phyloP scores from a whole-genome alignment of 1,140 invertebrate genomes.

The Tetragnatha versicolor region DNA sequence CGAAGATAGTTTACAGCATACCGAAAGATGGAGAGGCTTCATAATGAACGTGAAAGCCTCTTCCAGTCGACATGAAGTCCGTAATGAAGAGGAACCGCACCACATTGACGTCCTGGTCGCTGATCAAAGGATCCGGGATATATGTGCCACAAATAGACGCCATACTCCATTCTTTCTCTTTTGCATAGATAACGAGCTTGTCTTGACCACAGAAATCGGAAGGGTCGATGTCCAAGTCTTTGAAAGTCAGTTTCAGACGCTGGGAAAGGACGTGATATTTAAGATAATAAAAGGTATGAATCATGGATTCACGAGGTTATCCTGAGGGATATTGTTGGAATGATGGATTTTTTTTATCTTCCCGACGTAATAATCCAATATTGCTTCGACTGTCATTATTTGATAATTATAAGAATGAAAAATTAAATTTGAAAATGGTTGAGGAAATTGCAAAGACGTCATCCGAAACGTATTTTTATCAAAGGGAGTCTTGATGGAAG shows the following conservation, averaged over 20 bases:
- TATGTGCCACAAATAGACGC: not conserved
- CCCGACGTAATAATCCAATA: too few species aligned
- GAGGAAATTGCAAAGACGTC: too few species aligned
- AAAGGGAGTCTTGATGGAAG: too few species aligned
- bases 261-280: not conserved
- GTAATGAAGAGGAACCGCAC: not conserved
- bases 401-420: too few species aligned
- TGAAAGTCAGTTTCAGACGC: conserved; percentile 15
- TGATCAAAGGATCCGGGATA: not conserved
- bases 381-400: too few species aligned
- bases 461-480: too few species aligned
- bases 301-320: too few species aligned
- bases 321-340: too few species aligned
- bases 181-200: not conserved
- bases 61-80: not conserved
- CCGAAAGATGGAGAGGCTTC: not conserved
- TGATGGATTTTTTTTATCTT: too few species aligned
- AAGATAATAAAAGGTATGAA: not conserved
- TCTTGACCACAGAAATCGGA: conserved; percentile 19
- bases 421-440: too few species aligned
- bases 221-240: conserved; percentile 17
- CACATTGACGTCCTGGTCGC: not conserved
- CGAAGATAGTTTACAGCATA: conserved; percentile 6
- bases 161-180: not conserved
- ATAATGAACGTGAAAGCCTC: conserved; percentile 6